Base-by-base conservation (phyloP, 2,888 invertebrate genomes). In the Pantelozetes paolii region DNA sequence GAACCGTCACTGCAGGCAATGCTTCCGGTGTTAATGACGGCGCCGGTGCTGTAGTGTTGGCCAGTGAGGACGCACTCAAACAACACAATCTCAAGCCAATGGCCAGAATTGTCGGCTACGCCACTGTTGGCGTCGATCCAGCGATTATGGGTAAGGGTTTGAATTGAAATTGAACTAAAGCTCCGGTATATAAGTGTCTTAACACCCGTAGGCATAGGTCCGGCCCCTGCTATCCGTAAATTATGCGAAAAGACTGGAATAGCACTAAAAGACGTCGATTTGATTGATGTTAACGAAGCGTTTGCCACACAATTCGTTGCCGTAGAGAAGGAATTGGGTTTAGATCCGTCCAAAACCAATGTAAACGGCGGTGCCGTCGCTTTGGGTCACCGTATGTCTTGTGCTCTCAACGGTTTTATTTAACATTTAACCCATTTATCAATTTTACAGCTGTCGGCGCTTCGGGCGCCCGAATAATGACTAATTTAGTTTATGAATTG, bases 201-300 rank as follows among this genome's bases (percentile, higher is more conserved):
- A 9, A 72, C 18, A 2, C 40, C 26, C 42, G 5, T 15, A 62
- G 75, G 97, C 73, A 90, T 96, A 79, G 97, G 97, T 0, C 98
- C 98, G 2, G 95, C 92, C 26, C 91, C 94, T 0, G 95, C 99
- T 26, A 97, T 98, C 72, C 86, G 89, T 80, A 90, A 90, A 81
- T 86, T 97, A 28, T 86, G 96, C 23, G 89, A 90, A 81, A 86
- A 86, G 74, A 86, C 92, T 64, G 91, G 91, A 71, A 85, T 92
- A 81, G 87, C 87, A 23, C 82, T 98, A 57, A 87, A 90, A 71
- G 92, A 98, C 79, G 88, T 99, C 77, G 97, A 97, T 82, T 84
- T 99, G 71, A 85, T 98, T 81, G 97, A 98, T 87, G 94, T 98
- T 79, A 99, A 99, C 84, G 99, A 99, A 84, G 99, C 99, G 0